Base-by-base conservation (phyloP, 2,113 vertebrate genomes). In the Gobius niger region DNA sequence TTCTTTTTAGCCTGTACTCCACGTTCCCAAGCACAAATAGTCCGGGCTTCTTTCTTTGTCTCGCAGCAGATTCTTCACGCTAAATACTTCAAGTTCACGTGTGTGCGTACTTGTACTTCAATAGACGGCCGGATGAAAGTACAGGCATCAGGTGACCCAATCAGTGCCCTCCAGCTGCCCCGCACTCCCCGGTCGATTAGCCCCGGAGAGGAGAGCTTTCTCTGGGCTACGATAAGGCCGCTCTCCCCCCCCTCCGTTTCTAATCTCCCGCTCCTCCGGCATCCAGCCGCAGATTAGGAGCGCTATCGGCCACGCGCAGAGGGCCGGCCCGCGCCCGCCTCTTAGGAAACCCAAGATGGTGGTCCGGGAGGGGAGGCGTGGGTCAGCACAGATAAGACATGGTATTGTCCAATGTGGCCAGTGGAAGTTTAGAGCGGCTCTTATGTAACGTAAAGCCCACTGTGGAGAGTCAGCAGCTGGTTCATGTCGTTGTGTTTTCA, bases 161-260 rank as follows among this genome's bases (percentile, higher is more conserved):
- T 91, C 91, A 89, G 71, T 82, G 73, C 79, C 81, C 82, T 67
- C 82, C 89, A 91, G 87, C 87, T 77, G 83, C 82, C 70, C 79
- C 82, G 80, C 62, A 46, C 59, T 89, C 77, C 68, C 34, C 9
- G 66, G 76, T 78, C 83, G 90, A 91, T 91, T 82, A 89, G 86
- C 66, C 76, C 47, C 7, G 13, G 75, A 73, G 79, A 76, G 67
- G 82, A 81, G 70, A 74, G 84, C 83, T 81, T 50, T 78, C 50
- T 11, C 44, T 56, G 70, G 74, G 34, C 50, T n/a, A n/a, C 19
- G 88, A 91, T 84, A 90, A 90, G 82, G 69, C 73, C 60, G 69
- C 15, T 54, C 73, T 34, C 24, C 75, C 82, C 78, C 77, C 86
- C 70, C 81, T n/a, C n/a, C n/a, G n/a, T n/a, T n/a, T 76, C 83